Conservation (phyloP, 2,797 vertebrate genomes). For the Hoplostethus atlanticus region DNA sequence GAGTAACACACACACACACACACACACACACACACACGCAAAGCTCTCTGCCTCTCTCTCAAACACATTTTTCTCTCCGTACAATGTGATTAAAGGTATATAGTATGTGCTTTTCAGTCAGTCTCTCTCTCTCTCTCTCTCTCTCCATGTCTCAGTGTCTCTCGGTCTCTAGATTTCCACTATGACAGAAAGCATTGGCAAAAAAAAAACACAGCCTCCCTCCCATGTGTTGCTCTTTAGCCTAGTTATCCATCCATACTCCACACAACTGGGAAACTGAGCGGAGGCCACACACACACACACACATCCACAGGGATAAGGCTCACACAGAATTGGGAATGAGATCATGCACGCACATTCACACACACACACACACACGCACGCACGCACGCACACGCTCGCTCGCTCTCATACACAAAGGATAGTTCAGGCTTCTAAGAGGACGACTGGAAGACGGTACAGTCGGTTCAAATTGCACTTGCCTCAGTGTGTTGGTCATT, state of each 20-base stretch:
- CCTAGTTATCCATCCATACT: conserved; percentile 50
- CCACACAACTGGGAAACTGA: conserved; percentile 27
- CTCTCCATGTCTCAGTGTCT: conserved; percentile 15
- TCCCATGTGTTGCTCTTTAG: conserved; percentile 47
- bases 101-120: neutral
- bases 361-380: neutral
- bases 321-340: conserved; percentile 45
- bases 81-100: conserved; percentile 12
- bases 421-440: no score
- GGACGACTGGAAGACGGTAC: no score
- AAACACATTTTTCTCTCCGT: conserved; percentile 18
- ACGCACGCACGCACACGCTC: neutral
- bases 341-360: conserved; percentile 57
- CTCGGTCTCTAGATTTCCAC: conserved; percentile 11
- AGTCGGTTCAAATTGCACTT: no score
- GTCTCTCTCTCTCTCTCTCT: conserved; percentile 17
- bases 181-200: conserved; percentile 18
- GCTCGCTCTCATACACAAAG: neutral
- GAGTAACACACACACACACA: neutral
- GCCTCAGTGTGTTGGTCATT: no score
- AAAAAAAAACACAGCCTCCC: conserved; percentile 12
- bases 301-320: neutral
- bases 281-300: neutral
- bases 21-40: no score
- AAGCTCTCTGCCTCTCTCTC: conserved; percentile 1